phyloP scores from a whole-genome alignment of 1,140 invertebrate species.

The Panagrolaimus sp. region DNA sequence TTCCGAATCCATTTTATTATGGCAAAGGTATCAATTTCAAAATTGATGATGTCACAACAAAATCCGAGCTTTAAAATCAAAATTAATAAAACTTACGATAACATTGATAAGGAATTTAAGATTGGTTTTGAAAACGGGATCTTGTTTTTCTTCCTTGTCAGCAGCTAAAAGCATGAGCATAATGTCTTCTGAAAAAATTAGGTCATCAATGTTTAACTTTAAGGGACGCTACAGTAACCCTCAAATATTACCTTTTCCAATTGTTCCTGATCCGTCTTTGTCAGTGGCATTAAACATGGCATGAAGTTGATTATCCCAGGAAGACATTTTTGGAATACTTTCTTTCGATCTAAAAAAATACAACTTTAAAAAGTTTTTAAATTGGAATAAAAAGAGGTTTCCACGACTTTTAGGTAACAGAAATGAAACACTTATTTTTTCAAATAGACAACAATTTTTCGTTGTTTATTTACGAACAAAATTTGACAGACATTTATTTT shows the following conservation, averaged over 20 bases:
- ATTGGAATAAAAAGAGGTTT: neutral
- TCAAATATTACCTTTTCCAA: neutral
- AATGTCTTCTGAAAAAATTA: neutral
- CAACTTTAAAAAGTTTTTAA: neutral
- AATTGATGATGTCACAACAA: too few species aligned
- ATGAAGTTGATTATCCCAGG: slow-evolving; percentile 14
- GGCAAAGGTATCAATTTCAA: too few species aligned
- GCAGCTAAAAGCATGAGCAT: slow-evolving; percentile 5
- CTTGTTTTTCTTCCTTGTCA: neutral
- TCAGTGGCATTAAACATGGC: neutral
- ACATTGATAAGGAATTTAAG: slow-evolving; percentile 11
- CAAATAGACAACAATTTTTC: neutral
- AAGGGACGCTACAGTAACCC: too few species aligned
- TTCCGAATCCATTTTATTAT: too few species aligned
- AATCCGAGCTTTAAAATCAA: too few species aligned
- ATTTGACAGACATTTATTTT: too few species aligned
- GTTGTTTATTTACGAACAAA: too few species aligned
- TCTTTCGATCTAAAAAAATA: neutral
- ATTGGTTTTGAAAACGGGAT: slow-evolving; percentile 12
- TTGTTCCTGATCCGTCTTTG: slow-evolving; percentile 7
- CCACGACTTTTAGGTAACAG: neutral
- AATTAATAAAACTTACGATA: neutral
- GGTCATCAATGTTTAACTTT: too few species aligned
- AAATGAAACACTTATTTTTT: neutral
- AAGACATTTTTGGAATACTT: neutral